Percentiles rank a stretch among this genome's conserved stretches.
Conservation (phyloP, 1,140 invertebrate genomes). For the Anthonomus grandis region DNA sequence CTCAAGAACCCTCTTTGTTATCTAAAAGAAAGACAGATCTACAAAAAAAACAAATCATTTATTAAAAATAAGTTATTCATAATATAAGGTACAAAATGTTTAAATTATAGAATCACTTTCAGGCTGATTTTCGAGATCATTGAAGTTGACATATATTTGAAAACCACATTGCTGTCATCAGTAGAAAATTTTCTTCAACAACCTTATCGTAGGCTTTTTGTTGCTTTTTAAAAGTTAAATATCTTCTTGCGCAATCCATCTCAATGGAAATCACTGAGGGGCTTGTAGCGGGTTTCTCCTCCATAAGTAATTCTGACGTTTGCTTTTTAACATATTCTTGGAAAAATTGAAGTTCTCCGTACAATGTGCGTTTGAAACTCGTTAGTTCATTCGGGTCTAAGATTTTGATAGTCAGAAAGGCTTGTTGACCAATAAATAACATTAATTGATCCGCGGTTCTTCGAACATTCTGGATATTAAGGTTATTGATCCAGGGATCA, state of each 20-base stretch:
- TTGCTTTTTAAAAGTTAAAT: constrained; percentile 16
- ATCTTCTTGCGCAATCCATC: constrained; percentile 28
- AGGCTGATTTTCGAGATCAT: too few relatives aligned
- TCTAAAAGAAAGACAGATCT: too few relatives aligned
- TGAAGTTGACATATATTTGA: constrained; percentile 33
- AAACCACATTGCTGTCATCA: constrained; percentile 32
- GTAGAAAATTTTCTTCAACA: constrained; percentile 28
- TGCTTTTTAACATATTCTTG: constrained; percentile 33
- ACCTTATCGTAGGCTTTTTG: constrained; percentile 17
- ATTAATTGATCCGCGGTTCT: constrained; percentile 31
- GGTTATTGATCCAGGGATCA: constrained; percentile 32
- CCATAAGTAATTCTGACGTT: constrained; percentile 19
- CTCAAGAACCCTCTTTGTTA: too few relatives aligned
- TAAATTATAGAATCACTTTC: too few relatives aligned
- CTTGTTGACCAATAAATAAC: constrained; percentile 31
- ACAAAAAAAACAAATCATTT: too few relatives aligned
- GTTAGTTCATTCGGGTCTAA: constrained; percentile 16
- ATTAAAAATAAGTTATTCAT: too few relatives aligned
- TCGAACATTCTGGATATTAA: constrained; percentile 24
- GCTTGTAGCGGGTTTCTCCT: not conserved
- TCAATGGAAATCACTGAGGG: constrained; percentile 14
- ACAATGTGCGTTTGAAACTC: constrained; percentile 29
- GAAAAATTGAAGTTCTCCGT: constrained; percentile 35
- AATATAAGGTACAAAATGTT: too few relatives aligned
- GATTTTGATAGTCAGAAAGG: constrained; percentile 21